Evolutionary conservation across 2,888 invertebrate genomes (phyloP).

Genomic region (Selenia dentaria): DNA sequence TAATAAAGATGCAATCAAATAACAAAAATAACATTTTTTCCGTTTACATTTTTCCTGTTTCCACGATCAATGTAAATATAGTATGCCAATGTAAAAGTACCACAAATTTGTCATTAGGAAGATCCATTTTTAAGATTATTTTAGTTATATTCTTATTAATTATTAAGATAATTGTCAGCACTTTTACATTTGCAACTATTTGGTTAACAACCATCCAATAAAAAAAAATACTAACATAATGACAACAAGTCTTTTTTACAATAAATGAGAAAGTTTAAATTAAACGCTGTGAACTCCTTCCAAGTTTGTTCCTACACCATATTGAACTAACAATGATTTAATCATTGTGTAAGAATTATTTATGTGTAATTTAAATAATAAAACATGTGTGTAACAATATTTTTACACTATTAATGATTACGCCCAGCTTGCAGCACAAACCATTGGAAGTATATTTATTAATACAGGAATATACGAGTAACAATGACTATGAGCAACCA

Average conservation of each 20-base stretch:
- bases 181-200: slow-evolving; percentile 20
- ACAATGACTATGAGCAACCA: too few species aligned
- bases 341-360: too few species aligned
- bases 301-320: slow-evolving; percentile 6
- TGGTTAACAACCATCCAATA: slow-evolving; percentile 32
- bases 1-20: slow-evolving; percentile 72
- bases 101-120: neutral
- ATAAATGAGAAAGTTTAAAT: slow-evolving; percentile 47
- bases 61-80: neutral
- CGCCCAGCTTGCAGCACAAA: too few species aligned
- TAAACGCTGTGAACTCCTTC: slow-evolving; percentile 17
- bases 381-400: too few species aligned
- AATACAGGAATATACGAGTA: too few species aligned
- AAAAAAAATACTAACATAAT: slow-evolving; percentile 20
- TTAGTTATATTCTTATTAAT: neutral
- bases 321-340: neutral
- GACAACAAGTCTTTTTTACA: slow-evolving; percentile 53
- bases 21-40: slow-evolving; percentile 70
- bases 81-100: slow-evolving; percentile 8
- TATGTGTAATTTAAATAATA: too few species aligned
- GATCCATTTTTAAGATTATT: too few species aligned
- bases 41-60: slow-evolving; percentile 63
- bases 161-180: neutral
- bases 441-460: too few species aligned
- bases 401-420: too few species aligned